These are phyloP conservation scores for Lepeophtheirus nordmannii DNA, from an alignment of 2,888 invertebrate species.

Conservation along the genomic window DNA sequence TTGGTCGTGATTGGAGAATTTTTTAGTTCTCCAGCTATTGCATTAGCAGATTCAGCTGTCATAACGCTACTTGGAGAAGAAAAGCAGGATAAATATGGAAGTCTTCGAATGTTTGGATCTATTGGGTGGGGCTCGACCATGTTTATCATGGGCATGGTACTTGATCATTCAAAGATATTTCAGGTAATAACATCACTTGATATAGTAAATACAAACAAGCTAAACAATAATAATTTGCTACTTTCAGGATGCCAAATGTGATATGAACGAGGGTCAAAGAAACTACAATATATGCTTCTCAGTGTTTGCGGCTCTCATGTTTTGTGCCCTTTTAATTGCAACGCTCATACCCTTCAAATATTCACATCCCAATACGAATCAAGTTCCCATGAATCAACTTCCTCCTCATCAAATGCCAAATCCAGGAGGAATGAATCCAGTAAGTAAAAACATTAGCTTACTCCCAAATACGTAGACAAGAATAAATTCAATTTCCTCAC, in stretches of 20 bases:
- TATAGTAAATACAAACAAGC: too few species aligned
- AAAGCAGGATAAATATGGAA: conserved; percentile 26
- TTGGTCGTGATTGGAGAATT: conserved; percentile 92
- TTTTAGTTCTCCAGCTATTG: conserved; percentile 65
- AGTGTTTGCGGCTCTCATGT: conserved; percentile 90
- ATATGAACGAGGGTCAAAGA: conserved; percentile 71
- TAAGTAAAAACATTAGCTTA: neutral
- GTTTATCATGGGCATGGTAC: conserved; percentile 90
- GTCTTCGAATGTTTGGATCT: conserved; percentile 77
- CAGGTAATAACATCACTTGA: conserved; percentile 28
- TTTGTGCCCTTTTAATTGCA: conserved; percentile 76
- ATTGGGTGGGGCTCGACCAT: conserved; percentile 96
- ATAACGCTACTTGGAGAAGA: conserved; percentile 73
- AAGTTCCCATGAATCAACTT: neutral
- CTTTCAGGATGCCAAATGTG: conserved; percentile 62
- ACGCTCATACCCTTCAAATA: conserved; percentile 58
- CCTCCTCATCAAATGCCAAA: neutral
- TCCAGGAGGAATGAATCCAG: neutral
- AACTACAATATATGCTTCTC: conserved; percentile 98
- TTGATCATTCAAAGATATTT: conserved; percentile 50
- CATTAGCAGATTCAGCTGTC: conserved; percentile 79
- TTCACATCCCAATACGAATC: conserved; percentile 26
- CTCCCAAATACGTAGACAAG: neutral
- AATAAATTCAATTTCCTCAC: too few species aligned
- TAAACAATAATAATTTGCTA: too few species aligned